Percentiles rank a stretch among this genome's conserved stretches.
phyloP scores from a whole-genome alignment of 2,888 invertebrate genomes.

The Patella ulyssiponensis region DNA sequence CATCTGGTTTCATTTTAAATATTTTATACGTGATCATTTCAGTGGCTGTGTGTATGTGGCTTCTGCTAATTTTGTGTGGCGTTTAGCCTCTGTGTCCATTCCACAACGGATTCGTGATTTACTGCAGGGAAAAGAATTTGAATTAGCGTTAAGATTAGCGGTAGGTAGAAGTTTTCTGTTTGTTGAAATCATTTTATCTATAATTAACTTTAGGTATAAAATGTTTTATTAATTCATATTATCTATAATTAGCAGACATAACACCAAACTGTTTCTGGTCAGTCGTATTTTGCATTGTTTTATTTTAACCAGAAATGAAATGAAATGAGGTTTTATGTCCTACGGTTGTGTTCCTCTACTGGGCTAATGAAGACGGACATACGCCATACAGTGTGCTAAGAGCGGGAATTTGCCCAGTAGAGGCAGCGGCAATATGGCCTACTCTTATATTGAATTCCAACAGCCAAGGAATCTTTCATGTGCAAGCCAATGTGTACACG shows the following conservation, averaged over 20 bases:
- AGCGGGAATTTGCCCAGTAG: no score
- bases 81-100: slow-evolving; percentile 84
- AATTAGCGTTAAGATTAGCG: slow-evolving; percentile 90
- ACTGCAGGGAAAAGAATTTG: slow-evolving; percentile 91
- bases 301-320: neutral
- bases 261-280: no score
- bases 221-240: no score
- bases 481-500: no score
- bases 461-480: no score
- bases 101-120: slow-evolving; percentile 87
- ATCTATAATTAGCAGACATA: no score
- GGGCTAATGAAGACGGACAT: no score
- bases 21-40: slow-evolving; percentile 19
- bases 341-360: no score
- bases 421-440: no score
- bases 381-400: no score
- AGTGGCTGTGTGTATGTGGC: slow-evolving; percentile 87
- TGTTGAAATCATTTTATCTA: neutral
- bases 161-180: slow-evolving; percentile 76
- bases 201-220: neutral
- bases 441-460: no score
- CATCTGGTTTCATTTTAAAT: neutral
- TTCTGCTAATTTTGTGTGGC: slow-evolving; percentile 85
- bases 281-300: neutral
- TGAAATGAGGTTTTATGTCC: neutral